Evolutionary conservation across 2,797 vertebrate genomes (phyloP), one percentile per base, ranked within the genome.

Genomic region (Pseudochirops cupreus): DNA sequence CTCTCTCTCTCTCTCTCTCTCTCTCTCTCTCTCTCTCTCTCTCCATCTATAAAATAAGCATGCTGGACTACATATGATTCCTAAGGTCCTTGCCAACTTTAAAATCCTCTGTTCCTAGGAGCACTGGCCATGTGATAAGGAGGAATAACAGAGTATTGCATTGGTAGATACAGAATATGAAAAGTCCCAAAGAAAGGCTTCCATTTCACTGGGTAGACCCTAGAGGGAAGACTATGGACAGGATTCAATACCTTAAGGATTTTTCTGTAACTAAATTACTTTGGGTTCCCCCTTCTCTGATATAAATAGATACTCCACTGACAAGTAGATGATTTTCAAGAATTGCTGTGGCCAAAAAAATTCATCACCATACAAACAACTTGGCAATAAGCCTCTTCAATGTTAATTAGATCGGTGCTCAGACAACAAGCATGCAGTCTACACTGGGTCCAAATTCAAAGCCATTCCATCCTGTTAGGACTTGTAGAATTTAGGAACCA

Each of bases 11-110:
- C 10, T 31, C 50, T 92, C 54, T 93, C 94, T 59, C 53, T 24
- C 5, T 24, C 7, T 28, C 29, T 31, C 50, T 92, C 46, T 93
- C 94, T 59, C 62, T 59, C 94, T 96, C 95, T 91, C n/a, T 50
- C 26, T 57, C 9, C 56, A 90, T 39, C 50, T 55, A 0, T 28
- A 91, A 58, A 67, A 33, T 90, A 58, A 67, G 52, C 91, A 67
- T 18, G 13, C 5, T 67, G 33, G 33, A 67, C 5, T n/a, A 67
- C 14, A n/a, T 33, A 67, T n/a, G 62, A n/a, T 67, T n/a, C 5
- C 59, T 62, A 62, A 14, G 59, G 13, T 62, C 11, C 7, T 67
- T 67, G 33, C 14, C 14, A 67, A 67, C 62, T 67, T 67, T n/a
- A 67, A 67, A 67, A 67, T 67, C 5, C 33, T 67, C 31, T 67